phyloP scores from a whole-genome alignment of 2,797 vertebrate genomes.

The Anas georgica region DNA sequence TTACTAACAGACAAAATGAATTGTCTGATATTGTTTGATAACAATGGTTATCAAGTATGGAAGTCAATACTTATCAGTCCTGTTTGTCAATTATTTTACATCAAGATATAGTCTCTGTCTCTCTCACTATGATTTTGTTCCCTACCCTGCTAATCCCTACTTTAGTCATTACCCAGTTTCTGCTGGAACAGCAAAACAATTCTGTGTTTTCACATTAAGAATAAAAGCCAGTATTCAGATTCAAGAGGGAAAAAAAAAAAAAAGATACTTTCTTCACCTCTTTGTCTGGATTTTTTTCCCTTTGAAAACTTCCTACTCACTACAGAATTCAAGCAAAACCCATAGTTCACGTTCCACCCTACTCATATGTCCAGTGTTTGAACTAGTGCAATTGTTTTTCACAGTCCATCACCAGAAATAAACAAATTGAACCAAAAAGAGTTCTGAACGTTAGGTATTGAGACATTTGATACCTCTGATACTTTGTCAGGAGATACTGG shows the following conservation, averaged over 20 bases:
- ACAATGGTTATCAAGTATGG: not conserved
- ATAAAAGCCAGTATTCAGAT: not conserved
- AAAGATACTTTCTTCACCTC: not conserved
- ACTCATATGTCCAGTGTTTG: not conserved
- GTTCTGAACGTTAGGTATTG: not conserved
- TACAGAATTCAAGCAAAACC: constrained; percentile 19
- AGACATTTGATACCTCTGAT: not conserved
- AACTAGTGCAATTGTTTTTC: not conserved
- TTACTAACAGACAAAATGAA: not conserved
- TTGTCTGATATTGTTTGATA: too few relatives aligned
- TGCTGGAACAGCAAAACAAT: not conserved
- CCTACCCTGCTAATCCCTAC: not conserved
- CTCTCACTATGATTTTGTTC: not conserved
- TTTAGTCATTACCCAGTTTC: not conserved
- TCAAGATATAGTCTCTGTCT: not conserved
- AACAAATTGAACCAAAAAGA: not conserved
- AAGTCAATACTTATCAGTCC: not conserved
- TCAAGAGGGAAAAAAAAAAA: not conserved
- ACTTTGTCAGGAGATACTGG: not conserved
- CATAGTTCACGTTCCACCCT: constrained; percentile 31
- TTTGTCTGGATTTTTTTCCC: not conserved
- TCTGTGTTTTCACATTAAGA: not conserved
- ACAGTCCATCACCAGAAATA: not conserved
- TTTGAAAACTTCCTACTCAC: constrained; percentile 13
- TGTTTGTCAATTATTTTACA: not conserved